Percentiles rank a stretch among this genome's conserved stretches.
These are phyloP conservation scores for Anolis apletophallus DNA, from an alignment of 2,797 vertebrate species.

Conservation along the genomic window DNA sequence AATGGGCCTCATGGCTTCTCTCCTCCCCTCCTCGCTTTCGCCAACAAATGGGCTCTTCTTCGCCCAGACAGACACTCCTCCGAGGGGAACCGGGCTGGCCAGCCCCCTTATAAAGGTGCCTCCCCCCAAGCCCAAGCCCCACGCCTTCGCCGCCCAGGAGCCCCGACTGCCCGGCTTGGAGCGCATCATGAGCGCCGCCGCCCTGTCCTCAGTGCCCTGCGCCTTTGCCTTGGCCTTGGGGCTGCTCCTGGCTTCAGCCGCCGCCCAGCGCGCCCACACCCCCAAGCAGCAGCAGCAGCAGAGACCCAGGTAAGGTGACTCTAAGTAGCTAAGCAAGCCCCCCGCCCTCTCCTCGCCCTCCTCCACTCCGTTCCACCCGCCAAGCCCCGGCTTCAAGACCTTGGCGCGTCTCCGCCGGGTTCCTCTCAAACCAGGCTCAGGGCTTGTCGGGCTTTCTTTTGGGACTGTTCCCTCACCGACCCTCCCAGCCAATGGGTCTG, in stretches of 20 bases:
- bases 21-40: slow-evolving; percentile 72
- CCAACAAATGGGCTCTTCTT: slow-evolving; percentile 91
- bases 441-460: too few species aligned
- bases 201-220: slow-evolving; percentile 46
- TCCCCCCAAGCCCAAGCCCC: background rate
- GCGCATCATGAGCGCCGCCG: slow-evolving; percentile 74
- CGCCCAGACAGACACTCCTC: slow-evolving; percentile 81
- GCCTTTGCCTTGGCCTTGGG: slow-evolving; percentile 39
- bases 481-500: background rate
- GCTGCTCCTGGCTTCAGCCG: slow-evolving; percentile 58
- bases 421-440: too few species aligned
- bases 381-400: too few species aligned
- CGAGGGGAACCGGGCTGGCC: too few species aligned
- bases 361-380: too few species aligned
- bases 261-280: slow-evolving; percentile 74
- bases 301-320: slow-evolving; percentile 79
- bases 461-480: too few species aligned
- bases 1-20: too few species aligned
- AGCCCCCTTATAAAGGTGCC: slow-evolving; percentile 6
- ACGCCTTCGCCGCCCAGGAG: slow-evolving; percentile 6
- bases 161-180: slow-evolving; percentile 16
- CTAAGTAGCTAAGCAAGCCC: too few species aligned
- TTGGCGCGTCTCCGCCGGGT: too few species aligned
- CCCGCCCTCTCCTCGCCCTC: background rate
- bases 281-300: slow-evolving; percentile 65